Percentiles rank a stretch among this genome's conserved stretches.
Evolutionary conservation across 1,140 invertebrate genomes (phyloP).

Genomic region (Hylyphantes graminicola): DNA sequence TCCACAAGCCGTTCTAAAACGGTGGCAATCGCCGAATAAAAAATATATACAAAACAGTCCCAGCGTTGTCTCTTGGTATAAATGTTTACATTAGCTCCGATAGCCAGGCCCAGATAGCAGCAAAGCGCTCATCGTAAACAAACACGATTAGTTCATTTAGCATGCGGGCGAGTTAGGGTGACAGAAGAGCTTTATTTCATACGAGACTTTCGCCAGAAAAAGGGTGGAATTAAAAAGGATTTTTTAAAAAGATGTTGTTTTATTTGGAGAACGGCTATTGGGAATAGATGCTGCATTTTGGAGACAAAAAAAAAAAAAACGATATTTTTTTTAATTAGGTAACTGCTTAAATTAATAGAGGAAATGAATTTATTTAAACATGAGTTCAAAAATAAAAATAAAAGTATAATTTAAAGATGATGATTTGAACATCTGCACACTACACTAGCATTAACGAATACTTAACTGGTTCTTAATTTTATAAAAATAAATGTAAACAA

Average conservation of each 20-base stretch:
- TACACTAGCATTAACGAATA: too few relatives aligned
- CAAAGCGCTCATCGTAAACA: constrained; percentile 37
- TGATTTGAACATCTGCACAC: too few relatives aligned
- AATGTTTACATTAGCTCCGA: constrained; percentile 54
- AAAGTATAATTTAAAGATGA: too few relatives aligned
- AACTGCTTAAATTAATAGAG: too few relatives aligned
- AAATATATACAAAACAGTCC: constrained; percentile 7
- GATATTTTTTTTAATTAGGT: too few relatives aligned
- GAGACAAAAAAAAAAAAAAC: too few relatives aligned
- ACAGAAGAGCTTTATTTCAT: constrained; percentile 20
- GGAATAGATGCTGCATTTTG: too few relatives aligned
- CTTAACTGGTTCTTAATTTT: too few relatives aligned
- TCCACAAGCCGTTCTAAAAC: constrained; percentile 28
- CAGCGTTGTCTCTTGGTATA: constrained; percentile 39
- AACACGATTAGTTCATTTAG: constrained; percentile 56
- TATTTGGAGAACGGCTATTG: too few relatives aligned
- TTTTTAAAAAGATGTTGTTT: not conserved
- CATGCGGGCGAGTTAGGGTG: constrained; percentile 12
- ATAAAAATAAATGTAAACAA: too few relatives aligned
- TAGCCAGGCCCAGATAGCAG: constrained; percentile 12
- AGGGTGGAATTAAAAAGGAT: not conserved
- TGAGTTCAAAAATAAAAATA: too few relatives aligned
- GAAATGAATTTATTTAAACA: too few relatives aligned
- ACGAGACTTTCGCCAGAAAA: not conserved
- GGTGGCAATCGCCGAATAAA: constrained; percentile 31